A percentile compares a stretch with the other conserved stretches of the same genome.
Conservation (phyloP, 2,797 vertebrate genomes). For the Artibeus lituratus region DNA sequence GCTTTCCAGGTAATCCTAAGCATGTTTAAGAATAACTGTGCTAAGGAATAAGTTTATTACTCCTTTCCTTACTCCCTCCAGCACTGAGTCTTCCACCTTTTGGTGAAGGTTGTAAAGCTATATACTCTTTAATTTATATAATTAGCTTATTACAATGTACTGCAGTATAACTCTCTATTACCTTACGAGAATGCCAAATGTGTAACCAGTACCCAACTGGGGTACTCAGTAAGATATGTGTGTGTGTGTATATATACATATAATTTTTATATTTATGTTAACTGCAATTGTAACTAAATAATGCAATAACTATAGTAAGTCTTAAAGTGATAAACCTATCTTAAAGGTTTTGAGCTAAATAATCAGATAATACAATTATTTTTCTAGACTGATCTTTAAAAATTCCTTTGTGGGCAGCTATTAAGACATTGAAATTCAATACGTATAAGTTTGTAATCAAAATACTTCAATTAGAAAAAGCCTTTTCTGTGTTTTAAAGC, state of each 20-base stretch:
- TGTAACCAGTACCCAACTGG: neutral
- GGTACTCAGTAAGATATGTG: neutral
- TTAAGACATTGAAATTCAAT: conserved; percentile 19
- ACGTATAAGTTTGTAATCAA: neutral
- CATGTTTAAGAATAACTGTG: neutral
- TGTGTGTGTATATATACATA: neutral
- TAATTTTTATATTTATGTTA: neutral
- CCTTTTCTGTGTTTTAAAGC: conserved; percentile 40
- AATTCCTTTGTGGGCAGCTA: neutral
- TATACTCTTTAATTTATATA: neutral
- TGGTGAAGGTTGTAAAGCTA: neutral
- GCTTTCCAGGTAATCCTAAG: neutral
- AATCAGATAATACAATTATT: neutral
- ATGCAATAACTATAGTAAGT: neutral
- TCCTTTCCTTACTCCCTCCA: neutral
- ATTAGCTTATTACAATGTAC: neutral
- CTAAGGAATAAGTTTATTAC: neutral
- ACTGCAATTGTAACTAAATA: neutral
- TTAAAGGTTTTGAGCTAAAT: conserved; percentile 29
- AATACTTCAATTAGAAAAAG: conserved; percentile 41
- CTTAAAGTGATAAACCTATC: neutral
- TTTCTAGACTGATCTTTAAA: neutral
- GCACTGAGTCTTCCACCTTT: neutral
- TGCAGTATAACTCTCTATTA: neutral
- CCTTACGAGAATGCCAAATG: neutral